A percentile compares a stretch with the other conserved stretches of the same genome.
Conservation (phyloP, 1,140 invertebrate genomes). For the Zaprionus lachaisei region DNA sequence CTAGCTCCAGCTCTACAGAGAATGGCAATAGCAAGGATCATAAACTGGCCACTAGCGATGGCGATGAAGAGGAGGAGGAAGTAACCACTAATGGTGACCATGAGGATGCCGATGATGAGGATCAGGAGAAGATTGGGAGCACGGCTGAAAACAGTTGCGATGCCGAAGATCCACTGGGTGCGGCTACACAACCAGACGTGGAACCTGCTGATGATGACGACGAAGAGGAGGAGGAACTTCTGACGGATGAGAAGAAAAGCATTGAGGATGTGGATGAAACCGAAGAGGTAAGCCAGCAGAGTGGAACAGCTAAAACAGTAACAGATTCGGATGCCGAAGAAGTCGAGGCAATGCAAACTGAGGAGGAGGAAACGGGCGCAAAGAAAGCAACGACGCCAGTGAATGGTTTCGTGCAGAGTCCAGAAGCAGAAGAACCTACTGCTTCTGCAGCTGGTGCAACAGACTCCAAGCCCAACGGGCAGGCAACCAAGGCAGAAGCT, state of each 20-base stretch:
- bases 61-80: slow-evolving; percentile 63
- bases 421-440: slow-evolving; percentile 13
- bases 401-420: slow-evolving; percentile 57
- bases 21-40: slow-evolving; percentile 53
- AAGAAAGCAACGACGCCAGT: slow-evolving; percentile 42
- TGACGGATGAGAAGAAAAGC: slow-evolving; percentile 38
- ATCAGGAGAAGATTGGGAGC: slow-evolving; percentile 77
- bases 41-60: slow-evolving; percentile 42
- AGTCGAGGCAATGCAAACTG: slow-evolving; percentile 29
- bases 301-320: slow-evolving; percentile 51
- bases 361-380: slow-evolving; percentile 19
- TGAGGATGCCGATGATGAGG: slow-evolving; percentile 65
- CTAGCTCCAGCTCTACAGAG: slow-evolving; percentile 62
- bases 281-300: slow-evolving; percentile 57
- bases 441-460: not conserved
- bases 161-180: slow-evolving; percentile 70
- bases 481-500: slow-evolving; percentile 51
- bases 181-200: slow-evolving; percentile 31
- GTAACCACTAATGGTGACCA: slow-evolving; percentile 75
- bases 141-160: slow-evolving; percentile 75
- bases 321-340: slow-evolving; percentile 44
- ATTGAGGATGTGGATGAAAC: slow-evolving; percentile 46
- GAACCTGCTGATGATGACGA: slow-evolving; percentile 11
- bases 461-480: slow-evolving; percentile 60
- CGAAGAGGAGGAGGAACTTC: slow-evolving; percentile 41